Evolutionary conservation across 1,140 invertebrate genomes (phyloP), one percentile per base, ranked within the genome.

Genomic region (Trichonephila inaurata): DNA sequence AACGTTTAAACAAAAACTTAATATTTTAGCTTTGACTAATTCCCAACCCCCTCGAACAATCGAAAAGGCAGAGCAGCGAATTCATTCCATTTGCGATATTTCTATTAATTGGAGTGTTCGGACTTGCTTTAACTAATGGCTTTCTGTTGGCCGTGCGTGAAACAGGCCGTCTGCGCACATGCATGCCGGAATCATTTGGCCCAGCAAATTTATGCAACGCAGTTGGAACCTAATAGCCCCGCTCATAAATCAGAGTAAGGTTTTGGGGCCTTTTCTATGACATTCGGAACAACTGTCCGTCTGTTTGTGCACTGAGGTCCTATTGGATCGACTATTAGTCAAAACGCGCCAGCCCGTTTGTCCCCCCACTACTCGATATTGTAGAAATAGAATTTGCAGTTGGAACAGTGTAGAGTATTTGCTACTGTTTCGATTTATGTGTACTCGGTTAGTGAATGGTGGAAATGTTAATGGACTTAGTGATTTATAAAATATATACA

Each of bases 81-180:
- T 69, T 33, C 77, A 66, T 85, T 83, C 81, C 81, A 66, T 92
- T 85, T 92, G 90, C 90, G 62, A 92, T 92, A 85, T 92, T 91
- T 85, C 81, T 60, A 85, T 92, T 92, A 92, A 92, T 92, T 92
- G 90, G 77, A 92, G 90, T 85, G 81, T 82, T 82, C 58, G 72
- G 72, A 91, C 58, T 92, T 85, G 90, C 90, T 69, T 92, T 92
- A 92, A 92, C 90, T 92, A 92, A 92, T 92, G 90, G 90, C 90
- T 44, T 92, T 92, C 72, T 81, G 81, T 60, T 21, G 72, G 58
- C 62, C 90, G 90, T 92, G 90, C 90, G 90, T 92, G 90, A 85
- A 92, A 51, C 33, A 24, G 33, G n/a, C 58, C 69, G 62, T 62
- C 24, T 61, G 51, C 85, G 33, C 62, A 40, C 28, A 77, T 77